phyloP scores from a whole-genome alignment of 2,113 vertebrate genomes.

The Mesembrinibis cayennensis region DNA sequence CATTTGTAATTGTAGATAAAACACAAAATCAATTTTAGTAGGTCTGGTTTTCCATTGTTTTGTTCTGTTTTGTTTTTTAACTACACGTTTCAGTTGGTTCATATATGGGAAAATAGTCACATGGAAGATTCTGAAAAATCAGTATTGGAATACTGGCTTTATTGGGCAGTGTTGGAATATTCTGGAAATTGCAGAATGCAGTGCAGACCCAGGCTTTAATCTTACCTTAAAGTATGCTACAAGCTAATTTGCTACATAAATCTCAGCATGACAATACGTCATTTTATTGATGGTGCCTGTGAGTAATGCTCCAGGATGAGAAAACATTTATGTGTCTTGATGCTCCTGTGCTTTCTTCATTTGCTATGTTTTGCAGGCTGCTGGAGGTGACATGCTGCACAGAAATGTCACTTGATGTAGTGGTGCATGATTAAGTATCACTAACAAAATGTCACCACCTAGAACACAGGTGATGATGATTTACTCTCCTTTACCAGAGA shows the following conservation, averaged over 20 bases:
- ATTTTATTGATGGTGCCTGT: background rate
- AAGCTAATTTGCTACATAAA: background rate
- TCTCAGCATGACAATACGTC: background rate
- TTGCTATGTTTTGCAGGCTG: background rate
- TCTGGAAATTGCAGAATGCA: background rate
- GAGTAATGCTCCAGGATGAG: background rate
- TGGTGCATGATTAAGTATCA: background rate
- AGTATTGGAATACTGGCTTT: background rate
- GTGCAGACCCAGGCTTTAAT: background rate
- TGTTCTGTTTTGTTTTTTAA: background rate
- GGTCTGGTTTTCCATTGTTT: background rate
- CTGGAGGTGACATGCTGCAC: background rate
- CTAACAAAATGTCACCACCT: background rate
- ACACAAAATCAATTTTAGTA: background rate
- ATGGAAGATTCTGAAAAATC: background rate
- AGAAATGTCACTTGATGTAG: background rate
- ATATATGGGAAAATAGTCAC: background rate
- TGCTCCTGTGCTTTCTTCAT: background rate
- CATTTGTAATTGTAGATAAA: background rate
- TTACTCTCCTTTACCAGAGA: background rate
- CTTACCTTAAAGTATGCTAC: background rate
- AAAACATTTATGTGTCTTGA: background rate
- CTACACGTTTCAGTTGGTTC: background rate
- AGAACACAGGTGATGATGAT: background rate
- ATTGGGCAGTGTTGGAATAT: background rate